Base-by-base conservation (phyloP, 1,140 invertebrate genomes). In the Diorhabda elongata region DNA sequence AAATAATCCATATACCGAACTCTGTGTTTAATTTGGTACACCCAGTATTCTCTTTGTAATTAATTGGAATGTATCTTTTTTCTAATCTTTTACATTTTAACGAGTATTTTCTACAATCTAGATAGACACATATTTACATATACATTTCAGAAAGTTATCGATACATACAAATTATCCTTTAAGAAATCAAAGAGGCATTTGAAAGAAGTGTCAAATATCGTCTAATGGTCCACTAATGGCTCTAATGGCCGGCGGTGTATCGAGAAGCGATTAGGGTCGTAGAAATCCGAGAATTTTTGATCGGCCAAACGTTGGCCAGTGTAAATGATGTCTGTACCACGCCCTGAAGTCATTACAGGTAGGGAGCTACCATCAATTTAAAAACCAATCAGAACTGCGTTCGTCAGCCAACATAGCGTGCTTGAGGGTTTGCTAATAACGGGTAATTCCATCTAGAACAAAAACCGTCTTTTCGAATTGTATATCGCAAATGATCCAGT, bases 321-420 rank as follows among this genome's bases (percentile, higher is more conserved):
- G 77, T 80, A 80, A 80, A 80, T 77, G 79, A 79, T 77, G 77
- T 73, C 67, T 67, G 61, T 61, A 76, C 79, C 78, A 77, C 79
- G 79, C 79, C 79, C 71, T 68, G 68, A 63, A 73, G 70, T 77
- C 76, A 78, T 77, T 76, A 78, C 76, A 72, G 76, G 75, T 76
- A 79, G 76, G 77, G 72, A 73, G 67, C 74, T 77, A 74, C 74
- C 74, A 78, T 79, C 76, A 77, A 78, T 79, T 78, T 74, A 77
- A 77, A 78, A 78, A 77, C 78, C 77, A 78, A 79, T 78, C 75
- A 66, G 65, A 67, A 45, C 65, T 42, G 43, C 65, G 65, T 67
- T 67, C 65, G 65, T 67, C 65, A 67, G 65, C 57, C 8, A 44
- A 67, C 68, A 44, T 76, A 75, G 76, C 76, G 76, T 77, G 76